phyloP scores from a whole-genome alignment of 2,113 vertebrate genomes.

The Chlamydotis undulata region DNA sequence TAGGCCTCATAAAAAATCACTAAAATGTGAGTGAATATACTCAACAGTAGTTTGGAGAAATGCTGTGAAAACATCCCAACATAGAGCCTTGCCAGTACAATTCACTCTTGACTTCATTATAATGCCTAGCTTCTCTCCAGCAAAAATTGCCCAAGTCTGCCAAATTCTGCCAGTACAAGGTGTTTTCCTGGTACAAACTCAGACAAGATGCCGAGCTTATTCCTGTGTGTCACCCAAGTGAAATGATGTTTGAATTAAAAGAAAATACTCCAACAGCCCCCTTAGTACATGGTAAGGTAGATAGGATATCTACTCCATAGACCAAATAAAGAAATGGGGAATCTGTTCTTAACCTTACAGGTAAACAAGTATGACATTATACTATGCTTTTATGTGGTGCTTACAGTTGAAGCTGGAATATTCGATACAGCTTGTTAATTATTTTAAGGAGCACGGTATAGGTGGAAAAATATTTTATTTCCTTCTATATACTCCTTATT shows the following conservation, averaged over 20 bases:
- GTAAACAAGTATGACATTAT: background rate
- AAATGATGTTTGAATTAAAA: background rate
- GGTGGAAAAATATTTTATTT: background rate
- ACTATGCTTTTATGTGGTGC: background rate
- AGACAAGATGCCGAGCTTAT: background rate
- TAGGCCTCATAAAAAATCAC: background rate
- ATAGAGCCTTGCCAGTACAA: background rate
- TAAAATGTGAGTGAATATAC: background rate
- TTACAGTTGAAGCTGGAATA: background rate
- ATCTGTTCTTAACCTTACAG: background rate
- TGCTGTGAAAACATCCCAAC: background rate
- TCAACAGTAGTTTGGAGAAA: background rate
- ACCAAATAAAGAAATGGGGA: background rate
- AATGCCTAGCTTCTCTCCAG: background rate
- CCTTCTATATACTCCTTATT: background rate
- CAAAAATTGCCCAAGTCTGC: background rate
- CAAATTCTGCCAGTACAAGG: background rate
- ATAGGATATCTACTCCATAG: accelerated
- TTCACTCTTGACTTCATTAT: background rate
- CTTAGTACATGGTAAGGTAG: accelerated
- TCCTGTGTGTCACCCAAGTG: background rate
- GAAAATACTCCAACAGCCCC: background rate
- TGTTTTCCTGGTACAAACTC: background rate
- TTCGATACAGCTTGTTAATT: background rate
- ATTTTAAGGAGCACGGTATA: background rate